Evolutionary conservation across 2,113 vertebrate species (phyloP).

Genomic region (Platichthys stellatus): DNA sequence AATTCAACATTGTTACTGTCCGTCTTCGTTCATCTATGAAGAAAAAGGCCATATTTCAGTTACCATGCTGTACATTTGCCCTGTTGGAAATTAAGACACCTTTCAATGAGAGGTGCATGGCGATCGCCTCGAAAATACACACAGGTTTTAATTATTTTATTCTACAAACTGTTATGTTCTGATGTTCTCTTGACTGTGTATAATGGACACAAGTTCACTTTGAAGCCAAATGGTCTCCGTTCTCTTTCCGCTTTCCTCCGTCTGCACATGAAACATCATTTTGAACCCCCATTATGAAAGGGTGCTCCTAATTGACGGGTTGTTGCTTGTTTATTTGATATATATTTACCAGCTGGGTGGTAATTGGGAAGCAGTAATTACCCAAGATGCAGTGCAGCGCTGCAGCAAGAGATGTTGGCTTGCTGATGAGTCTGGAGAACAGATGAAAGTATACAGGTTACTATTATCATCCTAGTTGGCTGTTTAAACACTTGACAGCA

Average conservation of each 20-base stretch:
- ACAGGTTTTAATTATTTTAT: constrained; percentile 66
- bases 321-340: constrained; percentile 85
- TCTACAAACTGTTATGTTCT: constrained; percentile 45
- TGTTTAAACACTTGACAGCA: constrained; percentile 64
- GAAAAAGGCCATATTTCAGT: constrained; percentile 47
- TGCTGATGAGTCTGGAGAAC: constrained; percentile 61
- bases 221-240: constrained; percentile 63
- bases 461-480: constrained; percentile 57
- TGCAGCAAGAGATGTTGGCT: constrained; percentile 52
- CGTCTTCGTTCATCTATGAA: constrained; percentile 40
- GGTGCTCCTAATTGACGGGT: constrained; percentile 81
- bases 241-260: constrained; percentile 35
- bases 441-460: constrained; percentile 74
- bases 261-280: constrained; percentile 68
- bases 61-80: constrained; percentile 38
- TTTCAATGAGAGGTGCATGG: constrained; percentile 65
- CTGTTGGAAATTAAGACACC: constrained; percentile 62
- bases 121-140: constrained; percentile 62
- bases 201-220: constrained; percentile 65
- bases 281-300: constrained; percentile 72
- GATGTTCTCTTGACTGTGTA: constrained; percentile 43
- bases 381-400: constrained; percentile 67
- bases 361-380: constrained; percentile 83
- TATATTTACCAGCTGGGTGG: constrained; percentile 79
- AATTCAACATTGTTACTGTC: constrained; percentile 67